Evolutionary conservation across 2,888 invertebrate species (phyloP).

Genomic region (Campoletis raptor): DNA sequence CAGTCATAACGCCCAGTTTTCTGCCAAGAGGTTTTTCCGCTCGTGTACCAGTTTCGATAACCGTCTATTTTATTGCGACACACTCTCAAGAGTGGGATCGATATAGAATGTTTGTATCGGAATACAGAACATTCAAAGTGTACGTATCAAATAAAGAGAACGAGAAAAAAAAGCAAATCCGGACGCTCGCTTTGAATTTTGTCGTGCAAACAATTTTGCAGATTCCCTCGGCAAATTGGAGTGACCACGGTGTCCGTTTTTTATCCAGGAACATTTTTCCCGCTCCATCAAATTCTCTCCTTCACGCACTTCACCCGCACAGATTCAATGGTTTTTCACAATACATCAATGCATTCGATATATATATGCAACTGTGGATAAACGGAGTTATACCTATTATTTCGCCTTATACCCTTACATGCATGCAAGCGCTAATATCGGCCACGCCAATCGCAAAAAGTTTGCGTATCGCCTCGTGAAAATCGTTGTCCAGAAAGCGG

Average conservation of each 20-base stretch:
- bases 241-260: slow-evolving; percentile 55
- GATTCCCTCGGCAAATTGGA: slow-evolving; percentile 61
- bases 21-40: slow-evolving; percentile 45
- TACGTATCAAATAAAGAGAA: slow-evolving; percentile 18
- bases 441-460: slow-evolving; percentile 45
- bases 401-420: not conserved
- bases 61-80: slow-evolving; percentile 50
- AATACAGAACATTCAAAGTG: slow-evolving; percentile 15
- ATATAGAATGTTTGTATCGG: slow-evolving; percentile 43
- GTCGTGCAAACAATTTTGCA: slow-evolving; percentile 65
- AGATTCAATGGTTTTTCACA: not conserved
- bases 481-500: slow-evolving; percentile 51
- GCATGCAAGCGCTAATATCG: slow-evolving; percentile 40
- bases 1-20: slow-evolving; percentile 30
- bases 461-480: slow-evolving; percentile 47
- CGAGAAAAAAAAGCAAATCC: slow-evolving; percentile 22
- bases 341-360: not conserved
- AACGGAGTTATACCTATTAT: not conserved
- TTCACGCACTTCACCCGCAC: slow-evolving; percentile 20
- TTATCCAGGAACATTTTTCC: slow-evolving; percentile 35
- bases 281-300: slow-evolving; percentile 41
- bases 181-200: slow-evolving; percentile 61
- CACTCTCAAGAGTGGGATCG: slow-evolving; percentile 37
- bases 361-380: not conserved
- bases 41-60: slow-evolving; percentile 45